Percentiles rank a stretch among this genome's conserved stretches.
These are phyloP conservation scores for Diabrotica balteata DNA, from an alignment of 2,888 invertebrate genomes.

Conservation along the genomic window DNA sequence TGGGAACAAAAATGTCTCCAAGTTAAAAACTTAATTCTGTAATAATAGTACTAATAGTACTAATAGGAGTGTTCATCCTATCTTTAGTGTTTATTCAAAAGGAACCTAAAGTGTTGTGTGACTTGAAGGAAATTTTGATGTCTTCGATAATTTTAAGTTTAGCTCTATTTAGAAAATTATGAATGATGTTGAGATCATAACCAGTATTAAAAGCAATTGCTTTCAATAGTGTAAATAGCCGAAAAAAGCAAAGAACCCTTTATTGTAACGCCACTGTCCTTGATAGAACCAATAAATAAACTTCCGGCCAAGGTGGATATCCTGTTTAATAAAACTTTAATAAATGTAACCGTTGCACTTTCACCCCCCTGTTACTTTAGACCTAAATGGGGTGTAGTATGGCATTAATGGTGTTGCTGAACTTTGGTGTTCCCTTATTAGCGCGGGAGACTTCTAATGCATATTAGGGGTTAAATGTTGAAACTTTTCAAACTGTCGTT, in stretches of 20 bases:
- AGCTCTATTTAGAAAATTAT: too few relatives aligned
- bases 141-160: too few relatives aligned
- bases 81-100: too few relatives aligned
- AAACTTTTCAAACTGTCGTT: constrained; percentile 18
- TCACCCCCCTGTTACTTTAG: constrained; percentile 26
- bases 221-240: too few relatives aligned
- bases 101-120: too few relatives aligned
- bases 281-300: constrained; percentile 34
- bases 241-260: neutral
- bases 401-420: constrained; percentile 31
- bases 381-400: constrained; percentile 33
- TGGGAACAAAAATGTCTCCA: too few relatives aligned
- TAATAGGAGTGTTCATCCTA: too few relatives aligned
- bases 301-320: constrained; percentile 39
- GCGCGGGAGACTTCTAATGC: constrained; percentile 17
- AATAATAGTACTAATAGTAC: too few relatives aligned
- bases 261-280: constrained; percentile 4
- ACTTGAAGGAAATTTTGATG: too few relatives aligned
- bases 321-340: constrained; percentile 40
- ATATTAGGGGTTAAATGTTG: constrained; percentile 22
- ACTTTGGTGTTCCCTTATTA: constrained; percentile 25
- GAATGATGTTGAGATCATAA: too few relatives aligned
- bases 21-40: too few relatives aligned
- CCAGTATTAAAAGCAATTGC: too few relatives aligned
- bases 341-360: constrained; percentile 30